phyloP scores from a whole-genome alignment of 2,113 vertebrate genomes.

The Nettapus auritus region DNA sequence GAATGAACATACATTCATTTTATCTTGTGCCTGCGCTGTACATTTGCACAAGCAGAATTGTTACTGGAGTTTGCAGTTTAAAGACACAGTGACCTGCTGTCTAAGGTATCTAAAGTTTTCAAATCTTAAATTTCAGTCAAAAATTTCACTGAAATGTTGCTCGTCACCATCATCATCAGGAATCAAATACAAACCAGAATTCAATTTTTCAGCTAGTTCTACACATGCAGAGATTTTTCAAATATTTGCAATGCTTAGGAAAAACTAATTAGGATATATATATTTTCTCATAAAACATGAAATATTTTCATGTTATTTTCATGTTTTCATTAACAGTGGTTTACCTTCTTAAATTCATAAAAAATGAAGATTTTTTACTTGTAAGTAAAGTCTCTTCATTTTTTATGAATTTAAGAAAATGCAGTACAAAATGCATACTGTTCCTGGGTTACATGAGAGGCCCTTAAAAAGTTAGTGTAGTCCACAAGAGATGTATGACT shows the following conservation, averaged over 20 bases:
- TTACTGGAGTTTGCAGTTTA: neutral
- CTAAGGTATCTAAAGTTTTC: neutral
- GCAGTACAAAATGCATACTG: neutral
- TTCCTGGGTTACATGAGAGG: neutral
- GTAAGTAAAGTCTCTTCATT: neutral
- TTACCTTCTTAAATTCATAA: no score
- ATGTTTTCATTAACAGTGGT: neutral
- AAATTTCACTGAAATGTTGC: neutral
- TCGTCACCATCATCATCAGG: neutral
- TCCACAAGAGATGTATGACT: neutral
- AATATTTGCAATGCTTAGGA: neutral
- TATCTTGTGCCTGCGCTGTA: neutral
- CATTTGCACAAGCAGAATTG: neutral
- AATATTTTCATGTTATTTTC: neutral
- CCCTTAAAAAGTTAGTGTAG: neutral
- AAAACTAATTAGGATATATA: neutral
- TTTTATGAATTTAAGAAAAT: neutral
- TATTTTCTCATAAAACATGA: neutral
- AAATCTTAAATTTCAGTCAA: neutral
- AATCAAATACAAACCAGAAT: neutral
- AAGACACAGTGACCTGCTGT: neutral
- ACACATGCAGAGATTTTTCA: neutral
- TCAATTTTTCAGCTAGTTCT: neutral
- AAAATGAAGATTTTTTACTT: no score
- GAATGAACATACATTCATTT: no score